Conservation (phyloP, 2,888 invertebrate species). For the Watsonalla cultraria region DNA sequence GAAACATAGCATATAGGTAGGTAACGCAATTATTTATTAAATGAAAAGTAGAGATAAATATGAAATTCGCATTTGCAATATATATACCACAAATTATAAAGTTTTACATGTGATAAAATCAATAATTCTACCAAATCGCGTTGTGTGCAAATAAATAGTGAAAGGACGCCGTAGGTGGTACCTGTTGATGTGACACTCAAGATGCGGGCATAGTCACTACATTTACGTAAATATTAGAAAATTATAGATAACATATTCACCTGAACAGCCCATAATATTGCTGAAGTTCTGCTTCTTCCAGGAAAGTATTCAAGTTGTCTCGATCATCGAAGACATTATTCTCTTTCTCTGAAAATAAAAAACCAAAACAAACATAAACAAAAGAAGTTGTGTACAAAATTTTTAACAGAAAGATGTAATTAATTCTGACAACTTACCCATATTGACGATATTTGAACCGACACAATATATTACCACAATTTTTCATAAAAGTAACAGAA, state of each 20-base stretch:
- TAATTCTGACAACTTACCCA: not conserved
- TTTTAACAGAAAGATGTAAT: not conserved
- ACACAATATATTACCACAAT: conserved; percentile 4
- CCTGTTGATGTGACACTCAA: not conserved
- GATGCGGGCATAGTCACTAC: not conserved
- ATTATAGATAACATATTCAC: conserved; percentile 57
- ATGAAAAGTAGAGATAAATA: too few relatives aligned
- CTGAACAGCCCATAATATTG: conserved; percentile 91
- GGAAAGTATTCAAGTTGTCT: conserved; percentile 83
- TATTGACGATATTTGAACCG: not conserved
- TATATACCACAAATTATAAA: not conserved
- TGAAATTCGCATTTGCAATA: not conserved
- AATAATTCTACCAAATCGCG: not conserved
- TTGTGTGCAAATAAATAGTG: conserved; percentile 5
- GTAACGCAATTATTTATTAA: too few relatives aligned
- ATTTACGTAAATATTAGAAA: conserved; percentile 1
- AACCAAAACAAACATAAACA: conserved; percentile 11
- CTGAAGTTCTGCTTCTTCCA: conserved; percentile 95
- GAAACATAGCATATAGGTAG: too few relatives aligned
- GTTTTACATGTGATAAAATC: not conserved
- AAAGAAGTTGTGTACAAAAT: not conserved
- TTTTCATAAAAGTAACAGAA: conserved; percentile 4
- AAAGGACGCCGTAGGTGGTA: conserved; percentile 6
- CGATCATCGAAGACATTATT: conserved; percentile 40
- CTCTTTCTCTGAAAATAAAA: conserved; percentile 39